A percentile compares a stretch with the other conserved stretches of the same genome.
phyloP scores from a whole-genome alignment of 2,888 invertebrate species.

The Phlogophora meticulosa region DNA sequence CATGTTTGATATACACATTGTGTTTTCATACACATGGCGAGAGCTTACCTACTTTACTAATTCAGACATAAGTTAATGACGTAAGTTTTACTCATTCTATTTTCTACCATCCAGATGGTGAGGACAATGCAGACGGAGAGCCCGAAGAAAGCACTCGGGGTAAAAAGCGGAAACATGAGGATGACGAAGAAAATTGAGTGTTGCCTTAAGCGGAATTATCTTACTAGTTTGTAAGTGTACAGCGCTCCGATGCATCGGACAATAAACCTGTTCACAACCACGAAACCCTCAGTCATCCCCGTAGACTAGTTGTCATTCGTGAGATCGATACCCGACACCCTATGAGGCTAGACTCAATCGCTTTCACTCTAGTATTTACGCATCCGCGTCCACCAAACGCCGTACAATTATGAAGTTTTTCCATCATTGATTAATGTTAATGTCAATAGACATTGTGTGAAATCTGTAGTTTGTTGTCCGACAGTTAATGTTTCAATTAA shows the following conservation, averaged over 20 bases:
- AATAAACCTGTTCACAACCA: constrained; percentile 83
- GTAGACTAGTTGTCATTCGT: constrained; percentile 84
- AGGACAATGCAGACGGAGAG: constrained; percentile 80
- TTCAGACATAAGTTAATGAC: background rate
- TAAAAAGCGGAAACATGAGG: constrained; percentile 92
- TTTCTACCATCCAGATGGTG: constrained; percentile 79
- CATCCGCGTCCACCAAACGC: constrained; percentile 63
- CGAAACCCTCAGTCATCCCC: constrained; percentile 75
- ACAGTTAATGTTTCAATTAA: constrained; percentile 89
- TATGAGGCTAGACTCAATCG: constrained; percentile 72
- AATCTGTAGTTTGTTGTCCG: constrained; percentile 90
- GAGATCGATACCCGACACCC: constrained; percentile 76
- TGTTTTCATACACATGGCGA: too few species aligned
- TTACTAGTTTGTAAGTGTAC: constrained; percentile 90
- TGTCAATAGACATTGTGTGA: constrained; percentile 81
- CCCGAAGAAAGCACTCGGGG: constrained; percentile 91
- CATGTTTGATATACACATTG: too few species aligned
- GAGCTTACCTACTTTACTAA: background rate
- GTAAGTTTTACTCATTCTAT: background rate
- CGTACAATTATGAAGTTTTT: constrained; percentile 73
- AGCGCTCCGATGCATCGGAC: constrained; percentile 90
- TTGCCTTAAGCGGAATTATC: constrained; percentile 89
- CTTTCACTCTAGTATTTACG: constrained; percentile 69
- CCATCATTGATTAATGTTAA: constrained; percentile 79
- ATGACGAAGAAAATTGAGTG: constrained; percentile 90